Evolutionary conservation across 2,888 invertebrate genomes (phyloP).

Genomic region (Habrosyne pyritoides): DNA sequence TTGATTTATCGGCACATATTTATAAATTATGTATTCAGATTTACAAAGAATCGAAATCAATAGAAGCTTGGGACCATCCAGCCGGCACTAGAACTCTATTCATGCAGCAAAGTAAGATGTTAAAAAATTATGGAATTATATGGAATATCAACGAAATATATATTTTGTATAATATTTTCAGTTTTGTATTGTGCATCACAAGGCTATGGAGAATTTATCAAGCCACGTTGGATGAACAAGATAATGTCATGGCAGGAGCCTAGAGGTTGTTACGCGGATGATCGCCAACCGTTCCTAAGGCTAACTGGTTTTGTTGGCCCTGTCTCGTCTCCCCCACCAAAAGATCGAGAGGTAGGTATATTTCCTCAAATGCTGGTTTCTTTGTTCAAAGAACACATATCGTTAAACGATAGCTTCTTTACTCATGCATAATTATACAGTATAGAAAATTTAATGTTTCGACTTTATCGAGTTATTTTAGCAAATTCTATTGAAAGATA

Average conservation of each 20-base stretch:
- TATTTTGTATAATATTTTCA: slow-evolving; percentile 35
- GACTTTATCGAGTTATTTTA: too few species aligned
- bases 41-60: slow-evolving; percentile 74
- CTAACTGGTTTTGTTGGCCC: slow-evolving; percentile 70
- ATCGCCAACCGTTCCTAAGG: slow-evolving; percentile 67
- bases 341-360: slow-evolving; percentile 61
- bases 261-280: slow-evolving; percentile 72
- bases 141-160: too few species aligned
- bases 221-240: slow-evolving; percentile 79
- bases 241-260: slow-evolving; percentile 77
- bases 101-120: slow-evolving; percentile 72
- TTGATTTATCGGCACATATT: slow-evolving; percentile 68
- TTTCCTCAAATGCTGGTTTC: too few species aligned
- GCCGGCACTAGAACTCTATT: slow-evolving; percentile 72
- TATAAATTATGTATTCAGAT: slow-evolving; percentile 76
- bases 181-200: slow-evolving; percentile 70
- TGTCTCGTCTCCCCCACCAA: slow-evolving; percentile 41
- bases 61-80: slow-evolving; percentile 76
- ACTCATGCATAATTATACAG: too few species aligned
- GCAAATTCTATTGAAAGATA: too few species aligned
- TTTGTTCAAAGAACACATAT: too few species aligned
- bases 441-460: too few species aligned
- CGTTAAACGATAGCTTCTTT: too few species aligned
- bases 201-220: slow-evolving; percentile 78
- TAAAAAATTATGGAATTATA: too few species aligned